phyloP scores from a whole-genome alignment of 2,888 invertebrate species.

The Leptopterna dolabrata region DNA sequence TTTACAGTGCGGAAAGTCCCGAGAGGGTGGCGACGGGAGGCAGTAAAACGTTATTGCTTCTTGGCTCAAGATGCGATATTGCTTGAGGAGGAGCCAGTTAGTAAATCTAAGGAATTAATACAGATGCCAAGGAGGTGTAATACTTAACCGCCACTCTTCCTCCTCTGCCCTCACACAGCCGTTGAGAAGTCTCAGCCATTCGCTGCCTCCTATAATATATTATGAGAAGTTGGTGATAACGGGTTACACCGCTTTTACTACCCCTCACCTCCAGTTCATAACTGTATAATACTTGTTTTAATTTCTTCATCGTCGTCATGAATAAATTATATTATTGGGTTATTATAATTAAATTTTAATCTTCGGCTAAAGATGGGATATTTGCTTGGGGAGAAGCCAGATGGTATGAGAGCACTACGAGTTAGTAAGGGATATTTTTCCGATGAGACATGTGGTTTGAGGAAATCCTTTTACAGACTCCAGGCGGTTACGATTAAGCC shows the following conservation, averaged over 20 bases:
- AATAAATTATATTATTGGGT: neutral
- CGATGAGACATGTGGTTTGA: too few relatives aligned
- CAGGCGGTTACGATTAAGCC: too few relatives aligned
- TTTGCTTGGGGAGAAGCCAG: too few relatives aligned
- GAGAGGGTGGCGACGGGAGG: neutral
- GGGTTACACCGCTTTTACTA: neutral
- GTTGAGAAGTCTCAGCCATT: neutral
- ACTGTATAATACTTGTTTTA: neutral
- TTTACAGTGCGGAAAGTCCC: constrained; percentile 15
- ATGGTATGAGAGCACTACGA: too few relatives aligned
- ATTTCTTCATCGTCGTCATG: neutral
- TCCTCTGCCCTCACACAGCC: neutral
- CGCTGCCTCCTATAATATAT: constrained; percentile 21
- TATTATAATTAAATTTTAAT: neutral
- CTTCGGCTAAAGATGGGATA: neutral
- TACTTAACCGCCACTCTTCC: neutral
- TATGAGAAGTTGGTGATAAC: neutral
- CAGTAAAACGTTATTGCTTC: constrained; percentile 49
- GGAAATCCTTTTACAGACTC: too few relatives aligned
- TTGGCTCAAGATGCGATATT: constrained; percentile 48
- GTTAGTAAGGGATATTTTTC: too few relatives aligned
- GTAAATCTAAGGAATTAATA: constrained; percentile 48
- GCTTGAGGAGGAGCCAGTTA: constrained; percentile 49
- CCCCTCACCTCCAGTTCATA: neutral
- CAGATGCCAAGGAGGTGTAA: constrained; percentile 27